Conservation (phyloP, 2,113 vertebrate species). For the Theristicus caerulescens region DNA sequence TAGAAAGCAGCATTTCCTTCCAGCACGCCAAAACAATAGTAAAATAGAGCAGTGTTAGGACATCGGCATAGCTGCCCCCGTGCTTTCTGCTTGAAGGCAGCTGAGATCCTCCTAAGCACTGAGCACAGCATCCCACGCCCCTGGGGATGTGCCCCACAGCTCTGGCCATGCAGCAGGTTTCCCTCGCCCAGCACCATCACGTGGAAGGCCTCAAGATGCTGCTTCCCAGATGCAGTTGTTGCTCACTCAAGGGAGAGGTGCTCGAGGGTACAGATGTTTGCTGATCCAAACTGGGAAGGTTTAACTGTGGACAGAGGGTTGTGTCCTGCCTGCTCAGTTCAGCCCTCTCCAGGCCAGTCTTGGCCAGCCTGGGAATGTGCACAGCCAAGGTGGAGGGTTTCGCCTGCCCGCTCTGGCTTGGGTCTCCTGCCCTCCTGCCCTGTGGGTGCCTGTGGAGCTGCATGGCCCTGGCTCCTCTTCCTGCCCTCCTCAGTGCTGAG, state of each 20-base stretch:
- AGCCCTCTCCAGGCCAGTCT: neutral
- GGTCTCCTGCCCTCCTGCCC: neutral
- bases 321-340: neutral
- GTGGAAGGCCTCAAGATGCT: neutral
- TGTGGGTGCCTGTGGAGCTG: neutral
- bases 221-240: neutral
- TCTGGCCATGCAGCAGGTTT: neutral
- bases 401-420: neutral
- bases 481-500: neutral
- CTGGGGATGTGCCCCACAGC: neutral
- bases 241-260: neutral
- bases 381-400: neutral
- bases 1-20: constrained; percentile 43
- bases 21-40: neutral
- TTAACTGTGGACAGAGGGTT: neutral
- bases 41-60: neutral
- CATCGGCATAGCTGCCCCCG: neutral
- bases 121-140: neutral
- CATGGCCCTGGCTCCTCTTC: neutral
- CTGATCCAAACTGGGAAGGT: neutral
- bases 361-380: neutral
- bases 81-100: neutral
- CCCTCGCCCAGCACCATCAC: neutral
- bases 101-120: neutral
- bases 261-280: neutral